Percentiles rank a stretch among this genome's conserved stretches.
Conservation (phyloP, 2,113 vertebrate genomes). For the Cranoglanis bouderius region DNA sequence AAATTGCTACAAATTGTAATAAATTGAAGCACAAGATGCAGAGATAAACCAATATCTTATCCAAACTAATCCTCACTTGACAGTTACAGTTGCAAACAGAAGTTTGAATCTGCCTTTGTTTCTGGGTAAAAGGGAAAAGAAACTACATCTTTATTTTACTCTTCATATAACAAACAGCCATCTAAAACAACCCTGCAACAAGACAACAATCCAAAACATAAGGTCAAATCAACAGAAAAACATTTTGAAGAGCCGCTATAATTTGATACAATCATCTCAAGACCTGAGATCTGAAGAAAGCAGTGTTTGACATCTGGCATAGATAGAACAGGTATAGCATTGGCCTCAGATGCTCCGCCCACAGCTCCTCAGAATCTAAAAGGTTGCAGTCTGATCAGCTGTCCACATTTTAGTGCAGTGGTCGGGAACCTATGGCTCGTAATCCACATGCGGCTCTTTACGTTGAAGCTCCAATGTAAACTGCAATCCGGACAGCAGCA, state of each 20-base stretch:
- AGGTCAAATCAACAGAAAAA: background rate
- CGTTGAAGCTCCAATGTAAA: no score
- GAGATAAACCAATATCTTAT: background rate
- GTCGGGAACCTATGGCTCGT: no score
- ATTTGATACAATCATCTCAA: background rate
- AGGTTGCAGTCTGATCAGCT: background rate
- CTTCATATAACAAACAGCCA: background rate
- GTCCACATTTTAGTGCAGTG: background rate
- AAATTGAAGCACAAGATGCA: background rate
- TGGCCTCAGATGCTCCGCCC: background rate
- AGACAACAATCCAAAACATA: background rate
- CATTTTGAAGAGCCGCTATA: background rate
- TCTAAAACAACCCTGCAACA: background rate
- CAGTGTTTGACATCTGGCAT: background rate
- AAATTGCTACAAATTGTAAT: background rate
- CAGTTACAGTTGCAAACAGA: background rate
- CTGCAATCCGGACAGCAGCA: no score
- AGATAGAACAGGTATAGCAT: background rate
- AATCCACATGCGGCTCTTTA: no score
- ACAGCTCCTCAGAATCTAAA: background rate
- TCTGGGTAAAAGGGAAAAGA: background rate
- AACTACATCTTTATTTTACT: background rate
- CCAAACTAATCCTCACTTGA: background rate
- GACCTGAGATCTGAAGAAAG: background rate
- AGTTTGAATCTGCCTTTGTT: background rate